A percentile compares a stretch with the other conserved stretches of the same genome.
Evolutionary conservation across 2,888 invertebrate species (phyloP).

Genomic region (Phaedon cochleariae): DNA sequence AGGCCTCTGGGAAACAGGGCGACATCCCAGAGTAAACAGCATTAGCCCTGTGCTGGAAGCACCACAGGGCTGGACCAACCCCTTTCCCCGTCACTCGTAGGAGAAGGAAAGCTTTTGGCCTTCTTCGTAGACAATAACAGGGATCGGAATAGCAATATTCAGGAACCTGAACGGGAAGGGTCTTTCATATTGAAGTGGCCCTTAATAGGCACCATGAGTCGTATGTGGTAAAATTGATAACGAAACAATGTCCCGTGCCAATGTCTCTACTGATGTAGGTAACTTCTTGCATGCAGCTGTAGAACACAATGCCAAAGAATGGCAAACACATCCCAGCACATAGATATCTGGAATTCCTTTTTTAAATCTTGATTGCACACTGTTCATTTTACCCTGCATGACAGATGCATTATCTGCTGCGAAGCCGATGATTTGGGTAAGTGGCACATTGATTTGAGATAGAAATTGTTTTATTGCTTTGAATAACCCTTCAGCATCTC

Average conservation of each 20-base stretch:
- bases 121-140: no score
- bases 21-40: no score
- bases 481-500: conserved; percentile 7
- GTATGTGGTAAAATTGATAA: no score
- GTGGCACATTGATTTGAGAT: not conserved
- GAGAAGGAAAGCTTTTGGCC: no score
- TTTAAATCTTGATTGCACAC: conserved; percentile 36
- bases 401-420: conserved; percentile 46
- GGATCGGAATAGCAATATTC: no score
- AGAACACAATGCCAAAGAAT: conserved; percentile 42
- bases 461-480: not conserved
- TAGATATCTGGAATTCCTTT: conserved; percentile 36
- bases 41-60: no score
- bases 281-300: conserved; percentile 41
- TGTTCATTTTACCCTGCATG: conserved; percentile 43
- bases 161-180: no score
- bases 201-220: no score
- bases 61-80: no score
- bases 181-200: no score
- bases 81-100: no score
- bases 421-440: conserved; percentile 37
- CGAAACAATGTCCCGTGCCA: not conserved
- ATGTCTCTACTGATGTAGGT: conserved; percentile 32
- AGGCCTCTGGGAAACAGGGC: no score
- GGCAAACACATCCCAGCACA: conserved; percentile 44